These are phyloP conservation scores for Eupithecia insigniata DNA, from an alignment of 2,888 invertebrate genomes.

Conservation along the genomic window DNA sequence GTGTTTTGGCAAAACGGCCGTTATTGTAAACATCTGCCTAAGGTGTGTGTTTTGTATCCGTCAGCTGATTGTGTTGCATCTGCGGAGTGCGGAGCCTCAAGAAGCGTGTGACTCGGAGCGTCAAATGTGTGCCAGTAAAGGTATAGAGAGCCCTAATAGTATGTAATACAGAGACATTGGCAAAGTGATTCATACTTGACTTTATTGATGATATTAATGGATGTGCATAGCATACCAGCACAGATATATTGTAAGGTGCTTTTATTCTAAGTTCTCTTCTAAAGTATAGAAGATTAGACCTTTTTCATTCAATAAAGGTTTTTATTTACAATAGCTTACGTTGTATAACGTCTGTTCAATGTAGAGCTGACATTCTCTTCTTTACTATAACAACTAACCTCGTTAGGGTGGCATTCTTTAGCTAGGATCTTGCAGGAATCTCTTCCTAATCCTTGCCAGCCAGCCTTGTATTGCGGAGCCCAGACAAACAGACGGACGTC, in stretches of 20 bases:
- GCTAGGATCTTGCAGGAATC: neutral
- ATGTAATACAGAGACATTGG: neutral
- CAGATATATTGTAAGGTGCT: neutral
- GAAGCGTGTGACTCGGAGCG: neutral
- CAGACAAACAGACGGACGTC: neutral
- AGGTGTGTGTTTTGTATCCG: slow-evolving; percentile 12
- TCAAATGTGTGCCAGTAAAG: neutral
- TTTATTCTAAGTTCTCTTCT: neutral
- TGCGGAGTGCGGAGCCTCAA: neutral
- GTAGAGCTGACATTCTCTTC: neutral
- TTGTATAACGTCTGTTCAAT: neutral
- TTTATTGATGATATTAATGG: neutral
- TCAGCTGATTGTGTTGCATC: slow-evolving; percentile 14
- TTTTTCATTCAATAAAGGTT: too few relatives aligned
- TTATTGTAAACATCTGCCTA: slow-evolving; percentile 20
- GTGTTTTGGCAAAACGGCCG: slow-evolving; percentile 1
- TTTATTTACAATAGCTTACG: neutral
- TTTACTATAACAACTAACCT: neutral
- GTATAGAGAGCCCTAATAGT: too few relatives aligned
- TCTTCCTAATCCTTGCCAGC: neutral
- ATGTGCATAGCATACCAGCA: neutral
- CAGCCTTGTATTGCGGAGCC: neutral
- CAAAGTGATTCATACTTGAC: neutral
- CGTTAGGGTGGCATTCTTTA: neutral
- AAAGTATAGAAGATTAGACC: neutral